Evolutionary conservation across 2,113 vertebrate species (phyloP), one percentile per base, ranked within the genome.

Genomic region (Dasyurus viverrinus): DNA sequence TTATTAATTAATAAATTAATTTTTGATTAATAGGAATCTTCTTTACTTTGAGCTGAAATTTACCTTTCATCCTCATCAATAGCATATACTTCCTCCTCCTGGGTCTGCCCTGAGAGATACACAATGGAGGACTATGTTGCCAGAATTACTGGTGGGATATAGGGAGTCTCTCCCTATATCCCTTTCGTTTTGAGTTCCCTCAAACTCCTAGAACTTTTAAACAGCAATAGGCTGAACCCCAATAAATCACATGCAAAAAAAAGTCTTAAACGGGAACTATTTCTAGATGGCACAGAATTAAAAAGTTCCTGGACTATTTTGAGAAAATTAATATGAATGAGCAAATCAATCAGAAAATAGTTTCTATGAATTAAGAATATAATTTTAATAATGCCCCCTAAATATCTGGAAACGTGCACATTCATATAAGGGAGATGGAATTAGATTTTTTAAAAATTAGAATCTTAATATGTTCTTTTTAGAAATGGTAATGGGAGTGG

Each of bases 331-430:
- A 84, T 84, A 84, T 84, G n/a, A 84, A 84, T 84, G n/a, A 16
- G 68, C 68, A 84, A 84, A 84, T 84, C 68, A 84, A 84, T 84
- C 68, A 42, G 68, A 84, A 68, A 84, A 84, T 84, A 84, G 68
- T 42, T 42, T 84, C 68, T 84, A 84, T 84, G 68, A 84, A 84
- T 84, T 84, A 84, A 84, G 36, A 84, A 84, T 84, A 84, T 84
- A 84, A 84, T 84, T 84, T 84, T 84, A 84, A 84, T 84, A 84
- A 84, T 84, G 22, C n/a, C 36, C 30, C 68, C n/a, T 84, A 84
- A 84, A 84, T 84, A 84, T 84, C 68, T 84, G 19, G n/a, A 42
- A 84, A 84, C 42, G 19, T 84, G 68, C 68, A 84, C 68, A 84
- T 84, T 84, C 16, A 23, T 8, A 84, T n/a, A 84, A 84, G 6